Evolutionary conservation across 2,888 invertebrate species (phyloP).

Genomic region (Pyrocoelia pectoralis): DNA sequence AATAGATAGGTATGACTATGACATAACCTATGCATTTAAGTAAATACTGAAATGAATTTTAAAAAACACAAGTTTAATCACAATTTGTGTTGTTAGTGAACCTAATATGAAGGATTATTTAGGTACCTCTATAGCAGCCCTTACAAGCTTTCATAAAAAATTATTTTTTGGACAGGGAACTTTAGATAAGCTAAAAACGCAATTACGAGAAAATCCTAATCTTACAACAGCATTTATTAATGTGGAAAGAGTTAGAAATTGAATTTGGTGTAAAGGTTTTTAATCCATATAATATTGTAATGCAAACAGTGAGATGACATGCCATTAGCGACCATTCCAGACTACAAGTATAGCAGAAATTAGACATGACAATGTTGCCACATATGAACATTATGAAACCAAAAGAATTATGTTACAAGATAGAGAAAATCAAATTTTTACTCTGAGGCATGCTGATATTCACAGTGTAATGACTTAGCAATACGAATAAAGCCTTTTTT

Average conservation of each 20-base stretch:
- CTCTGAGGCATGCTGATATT: too few species aligned
- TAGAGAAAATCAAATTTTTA: conserved; percentile 72
- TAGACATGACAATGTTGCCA: conserved; percentile 55
- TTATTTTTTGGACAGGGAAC: conserved; percentile 72
- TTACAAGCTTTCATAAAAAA: conserved; percentile 65
- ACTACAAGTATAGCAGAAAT: conserved; percentile 74
- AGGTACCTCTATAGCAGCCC: conserved; percentile 64
- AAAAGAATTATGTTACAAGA: conserved; percentile 66
- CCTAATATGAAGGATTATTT: neutral
- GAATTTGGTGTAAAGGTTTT: conserved; percentile 74
- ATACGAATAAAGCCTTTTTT: too few species aligned
- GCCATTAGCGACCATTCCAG: conserved; percentile 80
- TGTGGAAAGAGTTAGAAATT: conserved; percentile 66
- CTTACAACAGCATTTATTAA: conserved; percentile 78
- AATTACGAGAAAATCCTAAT: conserved; percentile 56
- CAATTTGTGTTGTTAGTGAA: too few species aligned
- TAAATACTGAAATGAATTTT: too few species aligned
- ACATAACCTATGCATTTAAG: too few species aligned
- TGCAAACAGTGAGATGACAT: conserved; percentile 80
- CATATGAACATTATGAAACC: conserved; percentile 60
- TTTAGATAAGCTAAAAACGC: conserved; percentile 63
- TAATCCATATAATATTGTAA: conserved; percentile 77
- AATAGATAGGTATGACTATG: too few species aligned
- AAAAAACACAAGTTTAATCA: too few species aligned
- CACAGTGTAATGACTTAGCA: too few species aligned